A percentile compares a stretch with the other conserved stretches of the same genome.
Conservation (phyloP, 2,113 vertebrate genomes). For the Ammodytes dubius region DNA sequence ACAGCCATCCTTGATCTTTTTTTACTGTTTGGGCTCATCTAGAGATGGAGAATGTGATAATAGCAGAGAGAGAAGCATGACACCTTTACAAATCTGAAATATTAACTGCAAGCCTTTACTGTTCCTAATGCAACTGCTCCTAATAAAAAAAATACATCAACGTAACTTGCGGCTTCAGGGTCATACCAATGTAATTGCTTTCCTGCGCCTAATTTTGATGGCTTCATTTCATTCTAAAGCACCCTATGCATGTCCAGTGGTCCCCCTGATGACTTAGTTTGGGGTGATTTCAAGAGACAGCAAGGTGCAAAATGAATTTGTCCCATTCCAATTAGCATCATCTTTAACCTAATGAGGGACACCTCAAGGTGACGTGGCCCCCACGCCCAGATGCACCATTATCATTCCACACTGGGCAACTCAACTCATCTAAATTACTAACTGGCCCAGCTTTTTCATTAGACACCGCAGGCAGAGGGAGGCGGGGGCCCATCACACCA, state of each 20-base stretch:
- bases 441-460: slow-evolving; percentile 91
- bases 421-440: slow-evolving; percentile 95
- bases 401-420: slow-evolving; percentile 91
- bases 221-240: slow-evolving; percentile 90
- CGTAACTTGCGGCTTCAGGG: slow-evolving; percentile 89
- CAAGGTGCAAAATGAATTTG: slow-evolving; percentile 96
- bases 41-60: slow-evolving; percentile 54
- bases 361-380: slow-evolving; percentile 94
- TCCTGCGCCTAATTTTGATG: slow-evolving; percentile 89
- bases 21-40: slow-evolving; percentile 65
- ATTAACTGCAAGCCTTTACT: slow-evolving; percentile 49
- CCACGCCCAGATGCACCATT: slow-evolving; percentile 89
- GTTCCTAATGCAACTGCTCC: slow-evolving; percentile 77
- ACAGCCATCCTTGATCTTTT: slow-evolving; percentile 65
- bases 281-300: slow-evolving; percentile 96
- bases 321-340: slow-evolving; percentile 98
- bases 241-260: slow-evolving; percentile 82
- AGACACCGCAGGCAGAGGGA: slow-evolving; percentile 76
- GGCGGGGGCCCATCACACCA: slow-evolving; percentile 41
- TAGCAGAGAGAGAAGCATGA: slow-evolving; percentile 44
- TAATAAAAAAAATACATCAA: slow-evolving; percentile 90
- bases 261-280: slow-evolving; percentile 94
- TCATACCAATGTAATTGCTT: slow-evolving; percentile 92
- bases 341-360: slow-evolving; percentile 98
- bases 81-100: slow-evolving; percentile 47